Evolutionary conservation across 2,113 vertebrate species (phyloP), one percentile per base, ranked within the genome.

Genomic region (Rhagologus leucostigma): DNA sequence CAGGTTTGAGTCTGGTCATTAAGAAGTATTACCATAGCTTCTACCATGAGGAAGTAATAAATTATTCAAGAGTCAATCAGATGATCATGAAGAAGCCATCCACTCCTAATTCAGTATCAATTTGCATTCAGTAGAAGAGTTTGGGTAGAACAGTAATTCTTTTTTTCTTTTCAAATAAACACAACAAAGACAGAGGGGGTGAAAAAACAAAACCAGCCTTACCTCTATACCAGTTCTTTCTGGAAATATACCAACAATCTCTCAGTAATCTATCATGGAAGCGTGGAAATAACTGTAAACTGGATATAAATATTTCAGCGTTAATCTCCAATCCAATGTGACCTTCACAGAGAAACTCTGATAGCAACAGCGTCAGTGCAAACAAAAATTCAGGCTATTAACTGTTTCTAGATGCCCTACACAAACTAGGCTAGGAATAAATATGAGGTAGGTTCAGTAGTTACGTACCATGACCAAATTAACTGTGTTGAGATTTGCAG

Each of bases 211-310:
- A 81, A 88, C 17, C 14, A 71, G 63, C 11, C 76, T 95, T 98
- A 98, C 98, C 98, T 74, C 87, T 91, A 65, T 97, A 65, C 98
- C 98, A 98, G 76, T n/a, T 95, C 75, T 87, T 97, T 86, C 94
- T 94, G 68, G 98, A 98, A 74, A 98, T 91, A 56, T 96, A 97
- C 76, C 94, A 93, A 69, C 98, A 98, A 33, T 98, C 96, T 42
- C 95, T 96, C 70, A 87, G 68, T 37, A 84, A 59, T 65, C 88
- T 88, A 71, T 94, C 88, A 63, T 95, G 77, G 65, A 92, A 95
- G 33, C 89, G 91, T 85, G 96, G 64, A 91, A 97, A 96, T 73
- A 97, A 56, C 89, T 96, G 82, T 42, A 94, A 95, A 82, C 96
- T 97, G 87, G 53, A 87, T 37, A 96, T 4, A 95, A 83, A 41